phyloP scores from a whole-genome alignment of 1,140 invertebrate species.

The Ceratina japonica region DNA sequence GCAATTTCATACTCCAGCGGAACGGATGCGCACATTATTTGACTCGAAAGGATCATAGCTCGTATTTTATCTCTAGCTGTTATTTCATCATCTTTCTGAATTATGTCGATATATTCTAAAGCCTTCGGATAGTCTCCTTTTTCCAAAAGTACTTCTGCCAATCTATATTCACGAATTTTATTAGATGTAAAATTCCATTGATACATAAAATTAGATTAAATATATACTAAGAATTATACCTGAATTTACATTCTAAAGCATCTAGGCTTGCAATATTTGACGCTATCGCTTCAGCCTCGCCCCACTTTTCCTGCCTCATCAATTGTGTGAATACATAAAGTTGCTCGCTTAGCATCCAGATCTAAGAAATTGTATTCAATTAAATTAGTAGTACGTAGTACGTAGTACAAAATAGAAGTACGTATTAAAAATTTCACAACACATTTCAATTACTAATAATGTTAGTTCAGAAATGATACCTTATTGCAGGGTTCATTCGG shows the following conservation, averaged over 20 bases:
- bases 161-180: slow-evolving; percentile 75
- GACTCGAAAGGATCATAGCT: slow-evolving; percentile 86
- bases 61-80: slow-evolving; percentile 83
- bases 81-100: slow-evolving; percentile 80
- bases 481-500: slow-evolving; percentile 81
- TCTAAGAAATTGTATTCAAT: slow-evolving; percentile 70
- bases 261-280: slow-evolving; percentile 86
- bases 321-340: slow-evolving; percentile 81
- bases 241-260: slow-evolving; percentile 83
- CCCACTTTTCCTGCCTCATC: slow-evolving; percentile 86
- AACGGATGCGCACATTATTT: slow-evolving; percentile 83
- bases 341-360: slow-evolving; percentile 86
- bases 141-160: slow-evolving; percentile 84
- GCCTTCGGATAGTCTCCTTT: slow-evolving; percentile 85
- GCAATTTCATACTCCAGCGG: slow-evolving; percentile 77
- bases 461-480: slow-evolving; percentile 44
- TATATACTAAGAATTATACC: slow-evolving; percentile 62
- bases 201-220: not conserved
- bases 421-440: not conserved
- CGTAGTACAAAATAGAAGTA: too few relatives aligned
- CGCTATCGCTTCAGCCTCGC: slow-evolving; percentile 87
- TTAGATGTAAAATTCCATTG: slow-evolving; percentile 5
- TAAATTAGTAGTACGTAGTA: too few relatives aligned
- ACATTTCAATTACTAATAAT: not conserved
- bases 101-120: slow-evolving; percentile 80